Evolutionary conservation across 2,113 vertebrate species (phyloP).

Genomic region (Mionectes macconnelli): DNA sequence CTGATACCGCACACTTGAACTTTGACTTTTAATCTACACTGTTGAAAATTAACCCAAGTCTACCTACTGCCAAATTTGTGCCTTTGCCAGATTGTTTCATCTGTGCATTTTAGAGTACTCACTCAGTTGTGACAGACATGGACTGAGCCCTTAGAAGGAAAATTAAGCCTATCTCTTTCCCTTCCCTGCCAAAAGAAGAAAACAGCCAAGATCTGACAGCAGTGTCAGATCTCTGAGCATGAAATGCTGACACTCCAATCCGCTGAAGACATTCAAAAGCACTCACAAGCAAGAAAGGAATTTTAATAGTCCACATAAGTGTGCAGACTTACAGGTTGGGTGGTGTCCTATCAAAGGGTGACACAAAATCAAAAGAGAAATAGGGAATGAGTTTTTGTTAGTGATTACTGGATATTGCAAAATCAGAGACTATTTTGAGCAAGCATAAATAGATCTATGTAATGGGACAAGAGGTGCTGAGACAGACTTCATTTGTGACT

Average conservation of each 20-base stretch:
- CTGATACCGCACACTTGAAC: background rate
- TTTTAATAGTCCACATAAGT: background rate
- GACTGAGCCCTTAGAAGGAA: background rate
- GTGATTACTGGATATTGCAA: background rate
- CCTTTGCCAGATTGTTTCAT: background rate
- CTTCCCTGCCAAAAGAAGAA: background rate
- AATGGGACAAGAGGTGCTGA: background rate
- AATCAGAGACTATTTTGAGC: background rate
- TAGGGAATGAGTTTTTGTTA: background rate
- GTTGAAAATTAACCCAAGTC: constrained; percentile 50
- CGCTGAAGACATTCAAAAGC: background rate
- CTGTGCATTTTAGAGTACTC: background rate
- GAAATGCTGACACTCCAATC: background rate
- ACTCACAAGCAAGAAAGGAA: background rate
- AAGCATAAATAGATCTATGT: background rate
- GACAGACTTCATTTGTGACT: background rate
- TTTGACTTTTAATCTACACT: background rate
- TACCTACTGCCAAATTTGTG: background rate
- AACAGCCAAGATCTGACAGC: background rate
- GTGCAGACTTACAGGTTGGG: background rate
- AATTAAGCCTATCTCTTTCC: background rate
- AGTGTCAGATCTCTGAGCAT: background rate
- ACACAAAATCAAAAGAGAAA: background rate
- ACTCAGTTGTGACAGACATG: background rate
- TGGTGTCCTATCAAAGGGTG: background rate